Evolutionary conservation across 2,888 invertebrate genomes (phyloP).

Genomic region (Ceriagrion tenellum): DNA sequence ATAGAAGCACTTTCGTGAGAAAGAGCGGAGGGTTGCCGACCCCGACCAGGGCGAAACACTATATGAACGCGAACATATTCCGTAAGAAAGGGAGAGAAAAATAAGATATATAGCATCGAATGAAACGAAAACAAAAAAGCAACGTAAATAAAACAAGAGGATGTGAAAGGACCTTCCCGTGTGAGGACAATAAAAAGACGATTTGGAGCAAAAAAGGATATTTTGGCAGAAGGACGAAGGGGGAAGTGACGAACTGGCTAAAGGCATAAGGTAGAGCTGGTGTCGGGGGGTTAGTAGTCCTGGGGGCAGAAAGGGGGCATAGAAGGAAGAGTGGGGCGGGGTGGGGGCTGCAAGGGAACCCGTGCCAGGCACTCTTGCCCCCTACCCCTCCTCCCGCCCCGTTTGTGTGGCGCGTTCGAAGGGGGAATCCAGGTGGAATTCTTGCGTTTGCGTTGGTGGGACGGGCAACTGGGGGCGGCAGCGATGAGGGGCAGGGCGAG

Average conservation of each 20-base stretch:
- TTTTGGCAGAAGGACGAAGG: background rate
- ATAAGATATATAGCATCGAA: background rate
- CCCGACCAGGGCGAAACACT: background rate
- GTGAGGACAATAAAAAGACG: background rate
- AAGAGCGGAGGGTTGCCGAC: background rate
- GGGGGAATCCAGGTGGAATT: background rate
- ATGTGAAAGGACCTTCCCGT: background rate
- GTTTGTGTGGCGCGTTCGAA: background rate
- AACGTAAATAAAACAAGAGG: background rate
- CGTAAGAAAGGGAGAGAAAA: background rate
- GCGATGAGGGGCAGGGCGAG: background rate
- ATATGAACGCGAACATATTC: background rate
- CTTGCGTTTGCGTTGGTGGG: conserved; percentile 20
- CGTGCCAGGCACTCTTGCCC: conserved; percentile 48
- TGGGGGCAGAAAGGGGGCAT: background rate
- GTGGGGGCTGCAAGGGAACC: background rate
- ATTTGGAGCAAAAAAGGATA: background rate
- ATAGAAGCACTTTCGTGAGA: background rate
- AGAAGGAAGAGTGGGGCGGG: background rate
- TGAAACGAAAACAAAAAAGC: background rate
- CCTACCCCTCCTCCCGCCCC: background rate
- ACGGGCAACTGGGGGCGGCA: background rate
- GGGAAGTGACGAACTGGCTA: background rate
- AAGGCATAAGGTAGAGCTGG: background rate
- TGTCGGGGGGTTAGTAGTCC: background rate